Percentiles rank a stretch among this genome's conserved stretches.
Evolutionary conservation across 92 coral and sea anemone species (phyloP).

Genomic region (Phymanthus crucifer): DNA sequence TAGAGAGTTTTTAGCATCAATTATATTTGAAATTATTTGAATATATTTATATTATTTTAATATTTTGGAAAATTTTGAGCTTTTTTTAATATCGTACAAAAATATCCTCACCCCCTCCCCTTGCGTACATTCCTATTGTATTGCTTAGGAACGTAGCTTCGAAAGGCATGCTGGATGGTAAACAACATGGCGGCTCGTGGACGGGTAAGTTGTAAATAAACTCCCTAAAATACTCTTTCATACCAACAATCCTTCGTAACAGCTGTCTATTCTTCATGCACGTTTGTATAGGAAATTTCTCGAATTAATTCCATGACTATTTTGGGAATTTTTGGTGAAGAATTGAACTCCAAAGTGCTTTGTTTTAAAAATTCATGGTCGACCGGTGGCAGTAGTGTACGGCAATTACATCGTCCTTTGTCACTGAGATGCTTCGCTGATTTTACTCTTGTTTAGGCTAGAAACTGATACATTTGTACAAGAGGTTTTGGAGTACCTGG

Average conservation of each 20-base stretch:
- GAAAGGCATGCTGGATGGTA: slow-evolving; percentile 74
- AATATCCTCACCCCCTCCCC: slow-evolving; percentile 2
- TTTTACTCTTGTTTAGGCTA: background rate
- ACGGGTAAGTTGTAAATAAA: slow-evolving; percentile 58
- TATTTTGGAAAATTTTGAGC: background rate
- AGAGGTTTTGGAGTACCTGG: background rate
- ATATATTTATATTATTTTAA: background rate
- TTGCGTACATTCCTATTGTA: background rate
- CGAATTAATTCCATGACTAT: background rate
- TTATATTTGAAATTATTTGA: background rate
- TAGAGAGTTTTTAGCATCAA: background rate
- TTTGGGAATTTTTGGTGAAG: background rate
- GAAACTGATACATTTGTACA: background rate
- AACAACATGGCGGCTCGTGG: slow-evolving; percentile 90
- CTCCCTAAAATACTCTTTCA: slow-evolving; percentile 1
- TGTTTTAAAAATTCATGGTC: slow-evolving; percentile 1
- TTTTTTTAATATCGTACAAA: background rate
- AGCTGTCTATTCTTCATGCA: slow-evolving; percentile 11
- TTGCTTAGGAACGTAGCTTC: slow-evolving; percentile 40
- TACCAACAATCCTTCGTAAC: background rate
- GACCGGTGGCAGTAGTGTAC: slow-evolving; percentile 4
- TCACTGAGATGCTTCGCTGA: background rate
- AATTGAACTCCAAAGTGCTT: background rate
- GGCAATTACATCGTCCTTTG: background rate
- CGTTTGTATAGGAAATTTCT: background rate